phyloP scores from a whole-genome alignment of 2,797 vertebrate genomes.

The Crenichthys baileyi region DNA sequence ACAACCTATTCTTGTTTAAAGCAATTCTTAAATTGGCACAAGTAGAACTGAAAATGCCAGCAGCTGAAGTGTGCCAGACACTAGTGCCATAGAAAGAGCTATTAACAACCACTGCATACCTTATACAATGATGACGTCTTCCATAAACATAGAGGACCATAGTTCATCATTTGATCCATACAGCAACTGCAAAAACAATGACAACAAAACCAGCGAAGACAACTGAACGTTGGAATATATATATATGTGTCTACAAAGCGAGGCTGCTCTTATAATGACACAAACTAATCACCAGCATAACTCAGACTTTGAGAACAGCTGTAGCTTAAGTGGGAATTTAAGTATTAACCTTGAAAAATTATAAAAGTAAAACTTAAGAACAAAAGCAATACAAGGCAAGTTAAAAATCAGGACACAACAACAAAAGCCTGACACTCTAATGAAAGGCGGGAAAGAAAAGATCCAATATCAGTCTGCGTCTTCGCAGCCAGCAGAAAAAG shows the following conservation, averaged over 20 bases:
- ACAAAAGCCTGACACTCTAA: constrained; percentile 29
- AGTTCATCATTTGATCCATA: constrained; percentile 56
- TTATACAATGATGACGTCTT: constrained; percentile 54
- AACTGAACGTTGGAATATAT: constrained; percentile 11
- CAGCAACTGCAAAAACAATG: constrained; percentile 65
- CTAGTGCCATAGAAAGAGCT: constrained; percentile 47
- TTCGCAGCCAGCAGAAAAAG: constrained; percentile 65
- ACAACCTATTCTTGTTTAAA: background rate
- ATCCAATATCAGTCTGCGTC: constrained; percentile 62
- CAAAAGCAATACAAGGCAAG: constrained; percentile 2
- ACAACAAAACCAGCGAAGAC: constrained; percentile 51
- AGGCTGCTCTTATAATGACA: constrained; percentile 34
- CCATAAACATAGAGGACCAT: constrained; percentile 57
- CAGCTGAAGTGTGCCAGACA: constrained; percentile 16
- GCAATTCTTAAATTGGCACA: background rate
- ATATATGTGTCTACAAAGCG: constrained; percentile 28
- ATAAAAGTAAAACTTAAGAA: constrained; percentile 6
- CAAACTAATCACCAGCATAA: constrained; percentile 15
- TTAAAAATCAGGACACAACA: background rate
- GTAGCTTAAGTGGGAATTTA: constrained; percentile 1
- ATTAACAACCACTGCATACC: constrained; percentile 58
- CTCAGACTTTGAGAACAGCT: constrained; percentile 9
- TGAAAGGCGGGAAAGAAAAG: constrained; percentile 38
- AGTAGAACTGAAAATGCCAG: constrained; percentile 10
- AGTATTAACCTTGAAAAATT: constrained; percentile 5